Conservation (phyloP, 2,888 invertebrate species). For the Yponomeuta evonymella region DNA sequence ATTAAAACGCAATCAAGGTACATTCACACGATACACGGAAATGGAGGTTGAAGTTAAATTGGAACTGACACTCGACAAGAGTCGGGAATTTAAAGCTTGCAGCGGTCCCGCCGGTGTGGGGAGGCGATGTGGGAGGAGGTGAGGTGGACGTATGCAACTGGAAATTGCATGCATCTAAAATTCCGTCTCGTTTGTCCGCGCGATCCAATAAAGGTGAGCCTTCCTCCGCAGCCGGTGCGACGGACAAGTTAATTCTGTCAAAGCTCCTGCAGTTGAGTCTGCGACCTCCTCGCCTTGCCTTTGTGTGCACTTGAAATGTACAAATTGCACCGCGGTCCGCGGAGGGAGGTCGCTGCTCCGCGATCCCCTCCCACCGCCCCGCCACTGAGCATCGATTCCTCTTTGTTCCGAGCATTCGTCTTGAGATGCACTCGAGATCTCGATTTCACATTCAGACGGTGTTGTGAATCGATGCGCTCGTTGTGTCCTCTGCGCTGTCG, state of each 20-base stretch:
- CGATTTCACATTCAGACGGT: slow-evolving; percentile 60
- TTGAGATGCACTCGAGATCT: slow-evolving; percentile 69
- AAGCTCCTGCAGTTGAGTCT: slow-evolving; percentile 44
- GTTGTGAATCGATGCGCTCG: slow-evolving; percentile 34
- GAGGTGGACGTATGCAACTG: slow-evolving; percentile 18
- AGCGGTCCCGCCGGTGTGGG: background rate
- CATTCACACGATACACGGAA: slow-evolving; percentile 23
- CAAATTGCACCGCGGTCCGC: slow-evolving; percentile 71
- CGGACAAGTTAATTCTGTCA: slow-evolving; percentile 75
- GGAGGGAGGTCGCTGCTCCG: slow-evolving; percentile 65
- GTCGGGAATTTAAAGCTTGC: slow-evolving; percentile 15
- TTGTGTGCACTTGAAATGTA: slow-evolving; percentile 76
- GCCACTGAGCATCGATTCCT: slow-evolving; percentile 65
- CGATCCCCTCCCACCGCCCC: slow-evolving; percentile 44
- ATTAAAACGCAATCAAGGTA: slow-evolving; percentile 20
- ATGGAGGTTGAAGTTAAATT: slow-evolving; percentile 19
- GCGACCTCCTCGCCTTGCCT: slow-evolving; percentile 70
- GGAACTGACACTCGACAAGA: slow-evolving; percentile 19
- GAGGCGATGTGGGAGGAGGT: slow-evolving; percentile 2
- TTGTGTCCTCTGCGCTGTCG: slow-evolving; percentile 31
- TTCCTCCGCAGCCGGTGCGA: slow-evolving; percentile 48
- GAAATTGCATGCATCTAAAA: slow-evolving; percentile 36
- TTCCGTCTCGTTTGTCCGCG: slow-evolving; percentile 41
- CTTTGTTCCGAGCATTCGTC: slow-evolving; percentile 70
- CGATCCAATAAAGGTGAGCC: slow-evolving; percentile 65